phyloP scores from a whole-genome alignment of 2,888 invertebrate genomes.

The Nebria salina region DNA sequence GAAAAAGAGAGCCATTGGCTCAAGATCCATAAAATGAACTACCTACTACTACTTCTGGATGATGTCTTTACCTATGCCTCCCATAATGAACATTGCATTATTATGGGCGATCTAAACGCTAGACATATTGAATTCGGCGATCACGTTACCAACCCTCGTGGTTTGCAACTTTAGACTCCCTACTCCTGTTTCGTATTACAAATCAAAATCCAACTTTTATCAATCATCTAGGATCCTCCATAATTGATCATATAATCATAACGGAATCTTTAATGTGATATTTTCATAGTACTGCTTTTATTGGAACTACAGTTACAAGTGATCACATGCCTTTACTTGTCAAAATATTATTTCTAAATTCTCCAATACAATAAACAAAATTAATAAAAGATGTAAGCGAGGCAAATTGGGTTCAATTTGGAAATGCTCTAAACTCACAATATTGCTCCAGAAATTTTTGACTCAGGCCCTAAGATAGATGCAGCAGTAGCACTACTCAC shows the following conservation, averaged over 20 bases:
- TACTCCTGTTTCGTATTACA: neutral
- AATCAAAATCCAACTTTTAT: neutral
- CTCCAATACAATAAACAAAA: neutral
- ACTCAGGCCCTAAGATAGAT: too few species aligned
- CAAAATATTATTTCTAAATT: neutral
- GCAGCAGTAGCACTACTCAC: too few species aligned
- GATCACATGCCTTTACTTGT: neutral
- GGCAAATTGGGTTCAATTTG: neutral
- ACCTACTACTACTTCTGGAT: too few species aligned
- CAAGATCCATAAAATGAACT: too few species aligned
- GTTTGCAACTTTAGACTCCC: neutral
- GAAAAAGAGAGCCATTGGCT: too few species aligned
- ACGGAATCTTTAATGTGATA: neutral
- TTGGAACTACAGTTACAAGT: neutral
- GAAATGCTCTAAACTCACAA: too few species aligned
- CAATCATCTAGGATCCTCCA: neutral
- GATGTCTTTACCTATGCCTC: too few species aligned
- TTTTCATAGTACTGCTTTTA: neutral
- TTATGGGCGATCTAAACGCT: slow-evolving; percentile 5
- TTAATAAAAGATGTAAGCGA: neutral
- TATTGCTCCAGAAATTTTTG: too few species aligned
- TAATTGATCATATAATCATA: neutral
- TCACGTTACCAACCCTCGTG: neutral
- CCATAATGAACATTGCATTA: neutral
- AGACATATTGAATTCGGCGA: neutral